These are phyloP conservation scores for Coregonus suidteri DNA, from an alignment of 2,797 vertebrate species.

Conservation along the genomic window DNA sequence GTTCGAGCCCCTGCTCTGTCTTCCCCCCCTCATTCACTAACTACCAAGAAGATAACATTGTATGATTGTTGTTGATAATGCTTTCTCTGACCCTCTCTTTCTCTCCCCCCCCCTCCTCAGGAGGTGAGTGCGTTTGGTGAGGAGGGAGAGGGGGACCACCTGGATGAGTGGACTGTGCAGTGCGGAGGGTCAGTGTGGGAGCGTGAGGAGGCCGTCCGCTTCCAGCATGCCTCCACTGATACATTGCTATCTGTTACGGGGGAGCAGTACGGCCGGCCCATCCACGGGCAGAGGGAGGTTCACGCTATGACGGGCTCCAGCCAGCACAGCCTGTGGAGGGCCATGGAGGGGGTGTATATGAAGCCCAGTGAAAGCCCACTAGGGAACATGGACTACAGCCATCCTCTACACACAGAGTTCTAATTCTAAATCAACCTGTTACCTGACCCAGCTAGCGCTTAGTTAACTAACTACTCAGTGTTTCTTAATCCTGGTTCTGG, in stretches of 20 bases:
- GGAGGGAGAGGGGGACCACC: slow-evolving; percentile 90
- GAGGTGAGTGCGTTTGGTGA: slow-evolving; percentile 97
- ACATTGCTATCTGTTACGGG: slow-evolving; percentile 91
- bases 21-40: not conserved
- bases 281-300: slow-evolving; percentile 95
- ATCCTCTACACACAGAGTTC: slow-evolving; percentile 70
- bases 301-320: slow-evolving; percentile 86
- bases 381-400: slow-evolving; percentile 58
- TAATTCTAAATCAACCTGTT: not conserved
- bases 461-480: not conserved
- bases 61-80: not conserved
- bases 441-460: not conserved
- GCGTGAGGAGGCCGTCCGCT: slow-evolving; percentile 84
- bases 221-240: slow-evolving; percentile 87
- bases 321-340: slow-evolving; percentile 93
- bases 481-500: no score
- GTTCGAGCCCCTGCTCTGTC: not conserved
- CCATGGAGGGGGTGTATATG: slow-evolving; percentile 96
- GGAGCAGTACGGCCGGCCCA: slow-evolving; percentile 96
- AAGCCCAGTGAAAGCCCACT: slow-evolving; percentile 81
- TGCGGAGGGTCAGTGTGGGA: slow-evolving; percentile 87
- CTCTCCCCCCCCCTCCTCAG: slow-evolving; percentile 57
- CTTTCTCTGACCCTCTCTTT: not conserved
- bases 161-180: slow-evolving; percentile 94
- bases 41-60: not conserved